A percentile compares a stretch with the other conserved stretches of the same genome.
Conservation (phyloP, 2,888 invertebrate genomes). For the Melieria picta region DNA sequence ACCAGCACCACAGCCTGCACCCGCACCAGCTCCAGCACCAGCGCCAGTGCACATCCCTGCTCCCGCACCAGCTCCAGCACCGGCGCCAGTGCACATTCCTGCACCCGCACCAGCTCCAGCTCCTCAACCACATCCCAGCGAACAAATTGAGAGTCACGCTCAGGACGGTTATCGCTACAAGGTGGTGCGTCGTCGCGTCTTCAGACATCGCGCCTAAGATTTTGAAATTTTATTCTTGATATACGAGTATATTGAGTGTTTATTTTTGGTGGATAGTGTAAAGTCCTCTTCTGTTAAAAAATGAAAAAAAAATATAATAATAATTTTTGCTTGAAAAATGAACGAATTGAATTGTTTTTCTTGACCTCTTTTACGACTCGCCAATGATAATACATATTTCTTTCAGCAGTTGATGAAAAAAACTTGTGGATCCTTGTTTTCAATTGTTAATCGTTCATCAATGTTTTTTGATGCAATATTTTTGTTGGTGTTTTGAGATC, state of each 20-base stretch:
- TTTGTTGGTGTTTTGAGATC: no score
- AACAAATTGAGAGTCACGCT: constrained; percentile 12
- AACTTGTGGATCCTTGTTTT: no score
- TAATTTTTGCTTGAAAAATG: not conserved
- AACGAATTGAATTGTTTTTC: not conserved
- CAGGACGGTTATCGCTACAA: constrained; percentile 44
- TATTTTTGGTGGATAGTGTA: no score
- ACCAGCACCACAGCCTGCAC: constrained; percentile 34
- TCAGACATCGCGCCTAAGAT: constrained; percentile 39
- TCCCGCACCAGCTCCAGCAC: constrained; percentile 13
- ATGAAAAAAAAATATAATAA: constrained; percentile 10
- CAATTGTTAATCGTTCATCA: no score
- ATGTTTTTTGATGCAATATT: no score
- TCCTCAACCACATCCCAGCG: constrained; percentile 16
- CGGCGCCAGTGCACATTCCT: constrained; percentile 42
- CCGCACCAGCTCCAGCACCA: constrained; percentile 37
- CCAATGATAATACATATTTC: no score
- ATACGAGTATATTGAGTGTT: no score
- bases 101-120: constrained; percentile 37
- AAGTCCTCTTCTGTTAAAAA: not conserved
- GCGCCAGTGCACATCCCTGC: constrained; percentile 39
- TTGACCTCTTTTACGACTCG: no score
- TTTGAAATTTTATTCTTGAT: not conserved
- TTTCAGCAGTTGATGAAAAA: no score
- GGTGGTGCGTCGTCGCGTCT: constrained; percentile 40